A percentile compares a stretch with the other conserved stretches of the same genome.
phyloP scores from a whole-genome alignment of 2,113 vertebrate genomes.

The Delphinus delphis region DNA sequence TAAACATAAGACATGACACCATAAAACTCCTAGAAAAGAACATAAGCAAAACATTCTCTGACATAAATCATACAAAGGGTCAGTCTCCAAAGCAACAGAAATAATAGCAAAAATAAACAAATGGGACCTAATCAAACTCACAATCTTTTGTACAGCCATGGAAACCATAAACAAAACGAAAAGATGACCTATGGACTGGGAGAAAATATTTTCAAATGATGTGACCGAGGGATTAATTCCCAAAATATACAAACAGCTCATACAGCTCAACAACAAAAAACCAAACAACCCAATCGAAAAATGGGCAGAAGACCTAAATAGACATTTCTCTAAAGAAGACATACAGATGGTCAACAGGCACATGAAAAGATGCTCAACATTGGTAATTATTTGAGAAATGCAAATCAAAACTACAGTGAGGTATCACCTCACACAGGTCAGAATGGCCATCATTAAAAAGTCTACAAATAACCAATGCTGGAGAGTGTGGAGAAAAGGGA shows the following conservation, averaged over 20 bases:
- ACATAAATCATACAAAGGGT: background rate
- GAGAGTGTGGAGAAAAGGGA: background rate
- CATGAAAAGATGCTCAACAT: background rate
- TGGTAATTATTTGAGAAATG: background rate
- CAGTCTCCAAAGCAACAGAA: background rate
- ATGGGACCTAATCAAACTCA: background rate
- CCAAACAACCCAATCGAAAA: background rate
- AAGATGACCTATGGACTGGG: background rate
- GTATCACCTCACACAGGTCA: background rate
- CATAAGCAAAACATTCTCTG: background rate
- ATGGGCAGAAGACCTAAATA: background rate
- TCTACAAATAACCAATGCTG: background rate
- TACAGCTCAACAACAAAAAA: background rate
- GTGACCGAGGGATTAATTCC: background rate
- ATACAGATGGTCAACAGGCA: background rate
- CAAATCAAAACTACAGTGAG: background rate
- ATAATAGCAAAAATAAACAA: background rate
- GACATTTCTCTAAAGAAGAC: background rate
- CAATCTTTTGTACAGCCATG: background rate
- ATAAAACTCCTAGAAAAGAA: background rate
- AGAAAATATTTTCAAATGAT: background rate
- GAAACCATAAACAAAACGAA: background rate
- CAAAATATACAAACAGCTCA: background rate
- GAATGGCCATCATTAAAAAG: background rate
- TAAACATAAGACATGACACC: background rate